Conservation (phyloP, 2,113 vertebrate species). For the Lepus europaeus region DNA sequence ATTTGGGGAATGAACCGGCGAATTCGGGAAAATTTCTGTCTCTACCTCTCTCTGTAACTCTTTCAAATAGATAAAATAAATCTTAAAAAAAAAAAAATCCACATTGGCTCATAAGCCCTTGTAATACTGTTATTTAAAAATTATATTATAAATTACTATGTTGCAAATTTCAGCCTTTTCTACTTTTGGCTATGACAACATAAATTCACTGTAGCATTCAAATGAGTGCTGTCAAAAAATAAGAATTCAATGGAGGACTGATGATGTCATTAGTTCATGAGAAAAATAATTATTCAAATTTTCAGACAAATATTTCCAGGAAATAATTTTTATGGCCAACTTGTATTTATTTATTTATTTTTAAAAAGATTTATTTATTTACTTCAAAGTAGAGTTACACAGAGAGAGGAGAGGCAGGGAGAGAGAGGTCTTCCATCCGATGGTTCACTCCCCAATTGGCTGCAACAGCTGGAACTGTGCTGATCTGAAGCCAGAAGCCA, state of each 20-base stretch:
- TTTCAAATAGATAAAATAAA: no score
- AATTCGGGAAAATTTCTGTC: no score
- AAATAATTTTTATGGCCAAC: not conserved
- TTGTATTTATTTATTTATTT: not conserved
- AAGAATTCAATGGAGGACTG: not conserved
- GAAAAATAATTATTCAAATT: slow-evolving; percentile 21
- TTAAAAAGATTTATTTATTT: not conserved
- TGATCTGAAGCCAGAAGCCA: no score
- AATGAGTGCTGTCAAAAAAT: not conserved
- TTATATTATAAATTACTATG: not conserved
- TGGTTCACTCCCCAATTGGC: no score
- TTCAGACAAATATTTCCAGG: not conserved
- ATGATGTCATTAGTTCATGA: not conserved
- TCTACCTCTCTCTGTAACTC: no score
- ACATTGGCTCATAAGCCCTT: not conserved
- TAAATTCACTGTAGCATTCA: not conserved
- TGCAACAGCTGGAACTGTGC: no score
- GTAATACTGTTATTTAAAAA: not conserved
- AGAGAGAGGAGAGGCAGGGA: no score
- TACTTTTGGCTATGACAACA: not conserved
- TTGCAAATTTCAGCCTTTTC: slow-evolving; percentile 13
- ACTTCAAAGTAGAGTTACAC: not conserved
- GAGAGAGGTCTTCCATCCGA: no score
- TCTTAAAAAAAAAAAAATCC: no score
- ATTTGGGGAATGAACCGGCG: no score